Base-by-base conservation (phyloP, 2,797 vertebrate species). In the Phrynocephalus vlangalii region DNA sequence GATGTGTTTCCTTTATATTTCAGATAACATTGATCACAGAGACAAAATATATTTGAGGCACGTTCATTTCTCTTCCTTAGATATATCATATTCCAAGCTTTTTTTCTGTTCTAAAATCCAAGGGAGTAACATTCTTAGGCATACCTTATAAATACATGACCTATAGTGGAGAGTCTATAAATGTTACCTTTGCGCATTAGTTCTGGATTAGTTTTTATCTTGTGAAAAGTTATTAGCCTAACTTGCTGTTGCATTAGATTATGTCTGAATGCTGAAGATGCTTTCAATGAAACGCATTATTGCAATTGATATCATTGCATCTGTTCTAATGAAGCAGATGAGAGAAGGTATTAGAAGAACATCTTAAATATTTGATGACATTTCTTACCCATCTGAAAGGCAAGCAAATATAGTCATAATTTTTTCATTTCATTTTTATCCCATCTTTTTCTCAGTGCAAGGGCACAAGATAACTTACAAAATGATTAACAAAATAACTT, bases 221-320 rank as follows among this genome's bases (percentile, higher is more conserved):
- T 66, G 8, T 66, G 24, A 20, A 9, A 63, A 28, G 28, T 84
- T 7, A 22, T 48, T 44, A 71, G 18, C 28, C 28, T 83, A 20
- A 30, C 16, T 70, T 30, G 38, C 38, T 70, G n/a, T 30, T 79
- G 6, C 68, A 22, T 68, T 88, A 48, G 4, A 3, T 20, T 85
- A 82, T 89, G 60, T 6, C 18, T 48, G 77, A 24, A 89, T 86
- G 91, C 67, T 86, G 87, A 78, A 87, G 6, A 26, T 83, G 0
- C n/a, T 88, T 86, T 89, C 87, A 66, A 73, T 15, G 82, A 81
- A 83, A 71, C 89, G 73, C 33, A 24, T 6, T 66, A 9, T 63
- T 76, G 1, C 84, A 86, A 79, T 28, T 13, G 15, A 0, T 88
- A 50, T 70, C 79, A 78, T 67, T 30, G 38, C 70, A 68, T 72